Conservation (phyloP, 2,113 vertebrate genomes). For the Rhinopithecus roxellana region DNA sequence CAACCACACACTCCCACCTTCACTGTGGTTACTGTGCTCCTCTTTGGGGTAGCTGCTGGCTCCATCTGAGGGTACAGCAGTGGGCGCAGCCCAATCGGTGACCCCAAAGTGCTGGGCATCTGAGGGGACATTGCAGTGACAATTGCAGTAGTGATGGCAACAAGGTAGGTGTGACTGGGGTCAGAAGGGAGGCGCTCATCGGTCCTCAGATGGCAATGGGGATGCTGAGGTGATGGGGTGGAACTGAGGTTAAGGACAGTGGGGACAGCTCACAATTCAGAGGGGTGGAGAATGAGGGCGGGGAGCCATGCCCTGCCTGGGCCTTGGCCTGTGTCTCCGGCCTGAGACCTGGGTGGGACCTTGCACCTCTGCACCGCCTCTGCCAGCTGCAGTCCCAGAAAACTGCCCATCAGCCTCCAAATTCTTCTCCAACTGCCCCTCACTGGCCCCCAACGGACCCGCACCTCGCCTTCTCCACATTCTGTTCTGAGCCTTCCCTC, state of each 20-base stretch:
- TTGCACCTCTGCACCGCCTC: background rate
- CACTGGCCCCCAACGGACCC: background rate
- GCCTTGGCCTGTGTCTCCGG: background rate
- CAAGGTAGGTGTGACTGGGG: background rate
- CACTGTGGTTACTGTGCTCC: background rate
- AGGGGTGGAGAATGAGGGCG: background rate
- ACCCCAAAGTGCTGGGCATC: background rate
- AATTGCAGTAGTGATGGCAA: background rate
- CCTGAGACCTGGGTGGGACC: background rate
- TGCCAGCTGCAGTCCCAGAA: background rate
- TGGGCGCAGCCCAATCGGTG: background rate
- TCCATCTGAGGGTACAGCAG: background rate
- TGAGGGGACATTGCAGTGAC: background rate
- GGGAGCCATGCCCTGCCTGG: background rate
- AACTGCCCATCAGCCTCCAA: background rate
- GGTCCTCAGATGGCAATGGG: background rate
- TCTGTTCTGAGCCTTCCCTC: background rate
- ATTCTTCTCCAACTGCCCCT: background rate
- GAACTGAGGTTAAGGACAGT: background rate
- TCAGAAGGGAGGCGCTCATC: background rate
- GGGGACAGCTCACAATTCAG: background rate
- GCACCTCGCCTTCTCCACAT: background rate
- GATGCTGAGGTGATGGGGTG: background rate
- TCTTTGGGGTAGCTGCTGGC: background rate
- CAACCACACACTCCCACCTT: background rate